phyloP scores from a whole-genome alignment of 2,888 invertebrate species.

The Dolomedes plantarius region DNA sequence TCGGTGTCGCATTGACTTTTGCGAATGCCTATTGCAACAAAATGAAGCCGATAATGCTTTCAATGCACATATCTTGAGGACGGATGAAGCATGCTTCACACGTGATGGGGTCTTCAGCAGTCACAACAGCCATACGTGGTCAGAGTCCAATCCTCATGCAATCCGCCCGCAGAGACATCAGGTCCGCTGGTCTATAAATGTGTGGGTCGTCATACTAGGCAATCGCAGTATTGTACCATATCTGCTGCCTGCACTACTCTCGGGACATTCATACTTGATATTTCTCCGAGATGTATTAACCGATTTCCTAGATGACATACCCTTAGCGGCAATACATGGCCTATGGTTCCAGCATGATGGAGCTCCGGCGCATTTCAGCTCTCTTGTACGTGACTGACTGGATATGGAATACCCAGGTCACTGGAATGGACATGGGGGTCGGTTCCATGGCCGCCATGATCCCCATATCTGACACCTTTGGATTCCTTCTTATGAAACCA shows the following conservation, averaged over 20 bases:
- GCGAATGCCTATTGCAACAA: conserved; percentile 12
- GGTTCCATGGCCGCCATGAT: background rate
- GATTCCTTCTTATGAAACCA: background rate
- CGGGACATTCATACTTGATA: background rate
- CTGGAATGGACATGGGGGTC: background rate
- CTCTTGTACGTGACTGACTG: background rate
- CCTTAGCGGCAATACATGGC: background rate
- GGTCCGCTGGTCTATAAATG: background rate
- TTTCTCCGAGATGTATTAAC: background rate
- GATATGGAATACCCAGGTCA: background rate
- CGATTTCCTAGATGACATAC: background rate
- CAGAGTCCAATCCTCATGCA: background rate
- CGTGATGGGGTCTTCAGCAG: too few relatives aligned
- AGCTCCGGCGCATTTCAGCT: background rate
- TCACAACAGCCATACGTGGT: background rate
- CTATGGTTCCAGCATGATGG: background rate
- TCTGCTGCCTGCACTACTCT: background rate
- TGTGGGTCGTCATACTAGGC: background rate
- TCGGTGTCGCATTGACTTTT: background rate
- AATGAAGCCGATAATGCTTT: background rate
- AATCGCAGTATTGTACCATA: background rate
- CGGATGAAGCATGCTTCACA: too few relatives aligned
- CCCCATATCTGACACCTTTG: background rate
- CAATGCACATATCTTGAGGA: too few relatives aligned
- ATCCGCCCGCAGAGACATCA: too few relatives aligned